Evolutionary conservation across 2,888 invertebrate species (phyloP), one percentile per base, ranked within the genome.

Genomic region (Frankliniella intonsa): DNA sequence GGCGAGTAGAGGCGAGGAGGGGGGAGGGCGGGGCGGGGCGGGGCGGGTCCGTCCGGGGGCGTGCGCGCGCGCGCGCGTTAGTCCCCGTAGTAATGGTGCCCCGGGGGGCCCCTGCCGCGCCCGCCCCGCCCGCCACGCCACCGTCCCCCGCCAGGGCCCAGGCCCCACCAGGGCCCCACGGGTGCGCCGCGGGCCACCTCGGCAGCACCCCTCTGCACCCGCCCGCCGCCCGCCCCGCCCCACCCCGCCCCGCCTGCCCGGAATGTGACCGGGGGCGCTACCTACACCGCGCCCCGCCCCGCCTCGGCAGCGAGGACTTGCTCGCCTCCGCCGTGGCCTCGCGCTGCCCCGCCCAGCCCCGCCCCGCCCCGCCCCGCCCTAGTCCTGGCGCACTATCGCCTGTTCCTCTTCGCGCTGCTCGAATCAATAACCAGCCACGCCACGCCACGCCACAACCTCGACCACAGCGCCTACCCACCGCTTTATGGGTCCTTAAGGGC

Each of bases 81-180:
- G 69, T 76, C 25, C 69, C 69, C 69, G 69, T 76, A 22, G 69
- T 76, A 76, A 76, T 76, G 69, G 69, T 76, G 69, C 69, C 69
- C 69, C 69, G 25, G 69, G 69, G 55, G 14, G 55, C 55, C 55
- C 55, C 55, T 12, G 55, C 55, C 55, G 14, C 14, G 9, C 55
- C 62, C 62, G 62, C 19, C 62, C 62, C 62, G n/a, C 62, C 62
- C 62, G n/a, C 14, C 19, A 0, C 62, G 14, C 62, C 62, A 2
- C 5, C 55, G 5, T 8, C 3, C 55, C 14, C 55, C 55, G 55
- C 55, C n/a, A n/a, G n/a, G n/a, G n/a, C 55, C 14, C 3, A 38
- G 3, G 1, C 55, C 3, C 55, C 55, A 8, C 55, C 55, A 38
- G 3, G 38, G 38, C 38, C 38, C 38, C 3, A 38, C n/a, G 38